Evolutionary conservation across 2,113 vertebrate species (phyloP), one percentile per base, ranked within the genome.

Genomic region (Dipodomys merriami): DNA sequence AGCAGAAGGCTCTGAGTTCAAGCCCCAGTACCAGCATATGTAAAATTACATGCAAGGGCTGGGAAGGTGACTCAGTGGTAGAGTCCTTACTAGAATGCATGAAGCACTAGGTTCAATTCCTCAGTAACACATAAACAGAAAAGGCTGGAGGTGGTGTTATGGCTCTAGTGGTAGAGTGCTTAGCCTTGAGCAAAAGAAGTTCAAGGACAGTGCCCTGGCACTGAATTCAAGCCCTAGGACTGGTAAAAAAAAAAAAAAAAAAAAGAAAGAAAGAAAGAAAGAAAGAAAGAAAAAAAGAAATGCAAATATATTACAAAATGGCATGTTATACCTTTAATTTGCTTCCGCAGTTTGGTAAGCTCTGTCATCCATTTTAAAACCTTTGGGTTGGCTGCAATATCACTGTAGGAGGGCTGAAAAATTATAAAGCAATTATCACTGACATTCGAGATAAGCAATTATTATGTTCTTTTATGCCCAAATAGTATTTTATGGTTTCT

Each of bases 321-420:
- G 60, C 1, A 92, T 65, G 53, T 60, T 79, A 94, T 98, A 99
- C 99, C 99, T 99, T 99, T 99, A 95, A 99, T 99, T 97, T 99
- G 99, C 97, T 99, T 98, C 97, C 99, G 99, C 96, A 99, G 97
- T 98, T 99, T 99, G 89, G 99, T 99, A 97, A 99, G 98, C 96
- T 99, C 99, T 30, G 99, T 99, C 99, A 99, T 99, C 99, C 99
- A 99, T 93, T 99, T 99, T 95, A 99, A 97, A 96, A 99, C 99
- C 98, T 99, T 99, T 91, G 99, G 99, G 97, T 99, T 99, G 96
- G 99, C 99, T 98, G 99, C 99, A 97, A 99, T 99, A 97, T 99
- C 99, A 96, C 98, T 99, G 57, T 99, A 99, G 94, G 99, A 99
- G 6, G 99, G 99, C 99, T 99, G 97, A 60, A 97, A 97, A 95